These are phyloP conservation scores for Nansenia antarctica DNA, from an alignment of 2,113 vertebrate species.

Conservation along the genomic window DNA sequence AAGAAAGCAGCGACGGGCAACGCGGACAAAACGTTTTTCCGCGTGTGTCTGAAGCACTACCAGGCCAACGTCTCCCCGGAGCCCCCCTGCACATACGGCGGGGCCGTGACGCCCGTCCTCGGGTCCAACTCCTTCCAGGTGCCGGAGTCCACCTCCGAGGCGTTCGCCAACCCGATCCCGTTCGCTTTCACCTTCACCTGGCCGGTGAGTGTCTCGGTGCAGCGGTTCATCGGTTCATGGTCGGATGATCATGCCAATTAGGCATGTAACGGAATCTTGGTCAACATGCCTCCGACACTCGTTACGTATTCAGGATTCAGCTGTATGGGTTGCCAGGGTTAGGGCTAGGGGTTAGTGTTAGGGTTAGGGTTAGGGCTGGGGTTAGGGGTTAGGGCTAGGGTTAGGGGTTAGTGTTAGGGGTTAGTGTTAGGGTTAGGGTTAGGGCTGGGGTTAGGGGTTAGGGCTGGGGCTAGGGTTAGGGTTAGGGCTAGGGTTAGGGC, in stretches of 20 bases:
- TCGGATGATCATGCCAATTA: no score
- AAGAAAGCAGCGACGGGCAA: slow-evolving; percentile 91
- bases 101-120: slow-evolving; percentile 91
- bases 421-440: background rate
- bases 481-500: background rate
- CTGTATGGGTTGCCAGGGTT: background rate
- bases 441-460: no score
- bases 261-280: background rate
- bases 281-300: no score
- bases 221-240: no score
- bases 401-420: background rate
- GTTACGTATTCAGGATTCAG: background rate
- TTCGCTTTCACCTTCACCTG: slow-evolving; percentile 96
- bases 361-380: background rate
- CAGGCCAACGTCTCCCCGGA: slow-evolving; percentile 95
- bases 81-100: slow-evolving; percentile 97
- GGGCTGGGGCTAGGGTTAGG: background rate
- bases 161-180: slow-evolving; percentile 92
- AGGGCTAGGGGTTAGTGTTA: background rate
- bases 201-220: slow-evolving; percentile 85
- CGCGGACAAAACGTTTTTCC: slow-evolving; percentile 94
- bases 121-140: slow-evolving; percentile 96
- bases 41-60: slow-evolving; percentile 97
- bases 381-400: background rate
- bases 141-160: slow-evolving; percentile 84